These are phyloP conservation scores for Acropora yongei DNA, from an alignment of 64 coral and sea anemone genomes.

Conservation along the genomic window DNA sequence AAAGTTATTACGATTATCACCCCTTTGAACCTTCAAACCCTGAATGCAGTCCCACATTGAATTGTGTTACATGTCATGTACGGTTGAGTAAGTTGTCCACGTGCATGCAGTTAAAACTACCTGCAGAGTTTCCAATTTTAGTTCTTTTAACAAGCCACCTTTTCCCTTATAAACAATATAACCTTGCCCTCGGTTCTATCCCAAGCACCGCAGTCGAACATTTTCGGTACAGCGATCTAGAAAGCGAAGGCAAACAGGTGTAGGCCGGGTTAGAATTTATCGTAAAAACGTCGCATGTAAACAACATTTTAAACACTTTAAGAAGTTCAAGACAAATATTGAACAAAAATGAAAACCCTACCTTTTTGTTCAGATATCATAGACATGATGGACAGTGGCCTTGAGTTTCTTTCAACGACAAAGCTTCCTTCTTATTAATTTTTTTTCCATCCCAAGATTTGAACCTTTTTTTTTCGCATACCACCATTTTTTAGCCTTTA, in stretches of 20 bases:
- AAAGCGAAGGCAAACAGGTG: not conserved
- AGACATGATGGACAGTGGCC: slow-evolving; percentile 65
- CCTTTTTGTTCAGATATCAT: slow-evolving; percentile 99
- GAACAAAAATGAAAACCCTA: not conserved
- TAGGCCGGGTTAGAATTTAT: slow-evolving; percentile 4
- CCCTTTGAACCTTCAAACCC: no score
- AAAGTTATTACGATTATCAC: no score
- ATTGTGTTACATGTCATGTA: no score
- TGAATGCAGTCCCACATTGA: no score
- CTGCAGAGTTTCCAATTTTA: slow-evolving; percentile 94
- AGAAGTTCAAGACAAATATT: not conserved
- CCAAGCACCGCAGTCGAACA: slow-evolving; percentile 89
- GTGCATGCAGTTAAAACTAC: slow-evolving; percentile 25
- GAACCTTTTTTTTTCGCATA: no score
- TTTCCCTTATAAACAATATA: slow-evolving; percentile 97
- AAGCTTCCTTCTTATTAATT: no score
- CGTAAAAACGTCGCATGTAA: slow-evolving; percentile 87
- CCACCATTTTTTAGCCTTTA: no score
- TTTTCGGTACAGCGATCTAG: slow-evolving; percentile 99
- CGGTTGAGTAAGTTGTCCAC: no score
- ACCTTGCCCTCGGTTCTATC: slow-evolving; percentile 95
- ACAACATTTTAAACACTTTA: slow-evolving; percentile 20
- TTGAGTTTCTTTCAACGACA: no score
- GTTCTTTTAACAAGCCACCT: slow-evolving; percentile 89
- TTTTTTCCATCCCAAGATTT: no score